A percentile compares a stretch with the other conserved stretches of the same genome.
Evolutionary conservation across 2,888 invertebrate species (phyloP).

Genomic region (Belgica antarctica): DNA sequence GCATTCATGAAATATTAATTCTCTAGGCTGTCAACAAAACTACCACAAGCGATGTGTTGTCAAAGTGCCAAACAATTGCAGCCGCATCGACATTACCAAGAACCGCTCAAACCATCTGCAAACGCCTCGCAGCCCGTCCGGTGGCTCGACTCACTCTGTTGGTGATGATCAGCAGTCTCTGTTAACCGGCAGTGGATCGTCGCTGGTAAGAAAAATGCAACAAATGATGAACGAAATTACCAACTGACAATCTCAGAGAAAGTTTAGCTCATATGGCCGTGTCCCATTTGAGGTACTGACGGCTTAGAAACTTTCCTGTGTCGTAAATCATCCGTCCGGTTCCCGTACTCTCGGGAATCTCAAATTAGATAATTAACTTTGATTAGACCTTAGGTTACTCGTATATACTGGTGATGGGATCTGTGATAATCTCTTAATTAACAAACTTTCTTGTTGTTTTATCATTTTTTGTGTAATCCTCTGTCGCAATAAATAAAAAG

Average conservation of each 20-base stretch:
- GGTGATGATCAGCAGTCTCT: slow-evolving; percentile 57
- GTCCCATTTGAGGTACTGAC: neutral
- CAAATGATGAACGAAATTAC: slow-evolving; percentile 60
- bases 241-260: slow-evolving; percentile 46
- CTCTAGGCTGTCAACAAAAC: slow-evolving; percentile 90
- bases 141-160: slow-evolving; percentile 68
- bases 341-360: neutral
- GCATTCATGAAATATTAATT: slow-evolving; percentile 32
- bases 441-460: neutral
- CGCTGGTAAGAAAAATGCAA: slow-evolving; percentile 74
- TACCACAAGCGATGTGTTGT: slow-evolving; percentile 97
- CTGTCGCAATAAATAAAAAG: slow-evolving; percentile 18
- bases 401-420: slow-evolving; percentile 37
- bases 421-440: slow-evolving; percentile 41
- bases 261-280: too few species aligned
- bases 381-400: neutral
- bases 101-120: slow-evolving; percentile 53
- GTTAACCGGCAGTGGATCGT: slow-evolving; percentile 58
- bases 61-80: slow-evolving; percentile 97
- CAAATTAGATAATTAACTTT: neutral
- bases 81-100: slow-evolving; percentile 53
- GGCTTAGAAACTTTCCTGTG: too few species aligned
- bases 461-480: neutral
- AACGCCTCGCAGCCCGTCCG: slow-evolving; percentile 70
- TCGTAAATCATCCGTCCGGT: too few species aligned